Evolutionary conservation across 1,140 invertebrate genomes (phyloP).

Genomic region (Bicyclus anynana): DNA sequence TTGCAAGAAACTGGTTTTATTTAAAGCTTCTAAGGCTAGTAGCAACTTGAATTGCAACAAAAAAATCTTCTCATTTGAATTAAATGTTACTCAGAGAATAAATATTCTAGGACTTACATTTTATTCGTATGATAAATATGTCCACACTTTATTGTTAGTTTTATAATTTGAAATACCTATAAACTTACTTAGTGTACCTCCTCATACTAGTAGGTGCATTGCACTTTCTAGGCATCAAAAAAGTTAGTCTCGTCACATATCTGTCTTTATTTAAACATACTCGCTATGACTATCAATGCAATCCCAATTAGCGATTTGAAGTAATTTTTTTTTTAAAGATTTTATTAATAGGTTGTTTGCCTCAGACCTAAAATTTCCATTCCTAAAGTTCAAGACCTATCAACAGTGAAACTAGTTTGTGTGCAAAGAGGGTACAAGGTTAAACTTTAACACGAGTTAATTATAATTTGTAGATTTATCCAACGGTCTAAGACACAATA

Average conservation of each 20-base stretch:
- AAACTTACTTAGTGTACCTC: background rate
- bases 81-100: background rate
- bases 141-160: background rate
- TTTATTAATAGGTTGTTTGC: no score
- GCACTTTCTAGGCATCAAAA: no score
- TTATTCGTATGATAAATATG: slow-evolving; percentile 1
- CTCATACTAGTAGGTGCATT: background rate
- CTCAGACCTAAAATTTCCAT: no score
- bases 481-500: background rate
- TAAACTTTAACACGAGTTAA: background rate
- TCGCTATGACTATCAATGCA: no score
- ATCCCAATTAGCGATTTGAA: no score
- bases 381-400: no score
- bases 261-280: no score
- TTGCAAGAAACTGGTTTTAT: background rate
- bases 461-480: background rate
- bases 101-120: no score
- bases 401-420: background rate
- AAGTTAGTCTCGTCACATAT: no score
- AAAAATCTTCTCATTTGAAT: slow-evolving; percentile 1
- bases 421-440: background rate
- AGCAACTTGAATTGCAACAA: background rate
- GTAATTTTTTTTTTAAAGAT: no score
- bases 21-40: background rate
- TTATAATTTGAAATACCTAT: background rate